phyloP scores from a whole-genome alignment of 2,113 vertebrate species.

The Hyperopisus bebe region DNA sequence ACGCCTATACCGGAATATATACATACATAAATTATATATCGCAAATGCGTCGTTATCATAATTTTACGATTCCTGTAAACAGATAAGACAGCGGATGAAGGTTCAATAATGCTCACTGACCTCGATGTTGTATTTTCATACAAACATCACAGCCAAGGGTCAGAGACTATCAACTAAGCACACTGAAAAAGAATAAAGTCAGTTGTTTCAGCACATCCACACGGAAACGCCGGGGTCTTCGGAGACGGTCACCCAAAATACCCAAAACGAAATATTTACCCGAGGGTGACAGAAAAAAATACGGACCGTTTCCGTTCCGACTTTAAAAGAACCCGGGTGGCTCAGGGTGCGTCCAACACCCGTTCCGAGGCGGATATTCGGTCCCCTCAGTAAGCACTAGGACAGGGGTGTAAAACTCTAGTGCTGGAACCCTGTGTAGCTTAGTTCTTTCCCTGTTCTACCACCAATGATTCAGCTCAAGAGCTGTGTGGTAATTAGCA shows the following conservation, averaged over 20 bases:
- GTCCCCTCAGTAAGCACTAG: not conserved
- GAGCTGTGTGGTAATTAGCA: too few species aligned
- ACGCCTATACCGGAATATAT: not conserved
- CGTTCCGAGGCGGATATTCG: not conserved
- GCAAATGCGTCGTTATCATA: not conserved
- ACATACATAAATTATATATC: not conserved
- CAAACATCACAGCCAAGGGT: not conserved
- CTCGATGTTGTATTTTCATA: not conserved
- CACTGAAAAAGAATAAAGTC: not conserved
- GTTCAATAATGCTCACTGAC: not conserved
- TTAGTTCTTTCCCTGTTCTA: too few species aligned
- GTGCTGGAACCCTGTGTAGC: too few species aligned
- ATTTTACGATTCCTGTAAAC: not conserved
- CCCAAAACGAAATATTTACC: not conserved
- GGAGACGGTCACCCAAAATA: not conserved
- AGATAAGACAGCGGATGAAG: not conserved
- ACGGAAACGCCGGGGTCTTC: not conserved
- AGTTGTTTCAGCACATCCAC: not conserved
- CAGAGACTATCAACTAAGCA: not conserved
- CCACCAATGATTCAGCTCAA: too few species aligned
- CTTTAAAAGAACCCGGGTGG: not conserved
- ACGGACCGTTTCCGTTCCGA: slow-evolving; percentile 42
- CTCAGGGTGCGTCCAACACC: not conserved
- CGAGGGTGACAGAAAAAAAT: not conserved
- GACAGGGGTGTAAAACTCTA: too few species aligned